Percentiles rank a stretch among this genome's conserved stretches.
Conservation (phyloP, 2,888 invertebrate genomes). For the Gasteruption jaculator region DNA sequence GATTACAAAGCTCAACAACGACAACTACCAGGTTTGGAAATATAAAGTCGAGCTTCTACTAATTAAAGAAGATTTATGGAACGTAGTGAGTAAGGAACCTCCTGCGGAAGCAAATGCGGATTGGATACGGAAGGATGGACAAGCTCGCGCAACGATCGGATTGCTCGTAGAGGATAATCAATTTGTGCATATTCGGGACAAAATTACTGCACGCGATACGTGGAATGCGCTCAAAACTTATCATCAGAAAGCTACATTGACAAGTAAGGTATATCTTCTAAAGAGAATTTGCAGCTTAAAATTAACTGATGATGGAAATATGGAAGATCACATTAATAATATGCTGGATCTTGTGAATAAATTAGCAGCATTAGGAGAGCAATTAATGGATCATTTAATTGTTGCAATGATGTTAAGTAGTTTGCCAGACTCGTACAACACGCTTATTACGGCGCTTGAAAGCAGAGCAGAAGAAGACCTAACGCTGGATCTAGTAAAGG, state of each 20-base stretch:
- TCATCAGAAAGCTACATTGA: slow-evolving; percentile 23
- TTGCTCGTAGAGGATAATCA: slow-evolving; percentile 20
- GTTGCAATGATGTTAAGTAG: slow-evolving; percentile 27
- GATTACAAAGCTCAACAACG: slow-evolving; percentile 21
- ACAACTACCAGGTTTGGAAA: slow-evolving; percentile 22
- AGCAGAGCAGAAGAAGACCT: slow-evolving; percentile 24
- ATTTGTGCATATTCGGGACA: slow-evolving; percentile 18
- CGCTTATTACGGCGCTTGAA: slow-evolving; percentile 27
- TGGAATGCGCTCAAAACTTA: slow-evolving; percentile 20
- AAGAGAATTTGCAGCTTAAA: neutral
- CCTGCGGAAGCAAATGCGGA: slow-evolving; percentile 11
- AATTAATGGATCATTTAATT: slow-evolving; percentile 22
- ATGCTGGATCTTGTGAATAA: slow-evolving; percentile 24
- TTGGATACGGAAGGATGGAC: slow-evolving; percentile 20
- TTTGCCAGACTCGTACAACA: slow-evolving; percentile 28
- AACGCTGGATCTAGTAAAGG: slow-evolving; percentile 22
- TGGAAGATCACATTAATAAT: slow-evolving; percentile 24
- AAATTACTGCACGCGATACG: slow-evolving; percentile 17
- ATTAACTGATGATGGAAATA: slow-evolving; percentile 12
- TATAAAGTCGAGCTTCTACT: slow-evolving; percentile 22
- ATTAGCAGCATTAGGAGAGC: slow-evolving; percentile 22
- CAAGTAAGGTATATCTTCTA: slow-evolving; percentile 17
- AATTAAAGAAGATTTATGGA: slow-evolving; percentile 23
- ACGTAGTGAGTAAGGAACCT: slow-evolving; percentile 10
- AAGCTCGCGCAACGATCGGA: slow-evolving; percentile 22